Base-by-base conservation (phyloP, 2,888 invertebrate species). In the Bugula neritina region DNA sequence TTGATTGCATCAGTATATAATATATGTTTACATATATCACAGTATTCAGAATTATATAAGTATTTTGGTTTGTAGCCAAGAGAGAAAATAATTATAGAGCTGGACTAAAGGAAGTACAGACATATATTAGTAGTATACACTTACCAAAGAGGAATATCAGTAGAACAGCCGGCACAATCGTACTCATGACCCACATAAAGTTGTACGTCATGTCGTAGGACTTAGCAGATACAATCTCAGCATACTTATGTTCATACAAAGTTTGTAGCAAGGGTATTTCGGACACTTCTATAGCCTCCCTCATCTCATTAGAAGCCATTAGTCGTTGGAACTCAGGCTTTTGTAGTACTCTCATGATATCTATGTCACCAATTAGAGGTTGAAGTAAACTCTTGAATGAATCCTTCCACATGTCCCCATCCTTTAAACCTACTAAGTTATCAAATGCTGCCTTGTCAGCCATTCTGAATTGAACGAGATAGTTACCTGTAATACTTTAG, bases 281-380 rank as follows among this genome's bases (percentile, higher is more conserved):
- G n/a, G 25, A 25, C 17, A 27, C 63, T 29, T 63, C 63, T 29
- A 63, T 63, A 17, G 63, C 63, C 10, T 63, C 63, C 31, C 63
- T 63, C 63, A 63, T 63, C 31, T 13, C 29, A 63, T 31, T 10
- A 31, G 63, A 63, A 13, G 63, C 29, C 13, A 63, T 27, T 25
- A 63, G n/a, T 25, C 63, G 63, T 31, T 63, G 63, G 31, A 63
- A 25, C 29, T 25, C 63, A 25, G 63, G 63, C n/a, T 63, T 63
- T 63, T 25, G 5, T 21, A 63, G 13, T 63, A 63, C 10, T 34
- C 27, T 25, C 13, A 31, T 10, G n/a, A 63, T 29, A 31, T 63
- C 31, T 2, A 29, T 2, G 31, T 63, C 31, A 3, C 29, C 29
- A 13, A 63, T 31, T 31, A 34, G 17, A 31, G 13, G 27, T n/a